These are phyloP conservation scores for Chiloscyllium plagiosum DNA, from an alignment of 2,113 vertebrate genomes.

Conservation along the genomic window DNA sequence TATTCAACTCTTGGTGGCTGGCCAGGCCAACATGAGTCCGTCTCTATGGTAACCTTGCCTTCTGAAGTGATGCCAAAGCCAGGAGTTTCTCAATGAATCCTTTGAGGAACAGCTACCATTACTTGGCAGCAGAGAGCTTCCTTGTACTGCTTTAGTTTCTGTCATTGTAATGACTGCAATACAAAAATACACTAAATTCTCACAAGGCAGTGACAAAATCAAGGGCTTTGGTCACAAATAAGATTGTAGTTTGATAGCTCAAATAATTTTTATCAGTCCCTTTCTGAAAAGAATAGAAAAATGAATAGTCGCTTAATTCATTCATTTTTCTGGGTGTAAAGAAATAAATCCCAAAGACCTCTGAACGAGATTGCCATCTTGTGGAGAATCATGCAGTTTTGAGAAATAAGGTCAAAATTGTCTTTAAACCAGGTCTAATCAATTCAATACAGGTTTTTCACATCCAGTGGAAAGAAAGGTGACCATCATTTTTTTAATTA, in stretches of 20 bases:
- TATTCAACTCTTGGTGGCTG: not conserved
- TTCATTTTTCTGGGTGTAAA: not conserved
- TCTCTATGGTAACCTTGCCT: constrained; percentile 19
- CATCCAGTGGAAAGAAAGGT: not conserved
- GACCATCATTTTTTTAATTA: not conserved
- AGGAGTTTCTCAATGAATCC: not conserved
- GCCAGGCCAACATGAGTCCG: not conserved
- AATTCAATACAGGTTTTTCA: not conserved
- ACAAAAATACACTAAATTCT: not conserved
- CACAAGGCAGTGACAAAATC: not conserved
- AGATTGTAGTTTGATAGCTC: too few relatives aligned
- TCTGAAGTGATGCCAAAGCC: not conserved
- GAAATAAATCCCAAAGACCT: not conserved
- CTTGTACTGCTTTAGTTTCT: not conserved
- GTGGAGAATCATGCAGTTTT: not conserved
- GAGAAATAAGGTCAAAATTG: not conserved
- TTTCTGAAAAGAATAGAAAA: not conserved
- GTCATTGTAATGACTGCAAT: not conserved
- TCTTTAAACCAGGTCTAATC: too few relatives aligned
- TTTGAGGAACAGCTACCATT: not conserved
- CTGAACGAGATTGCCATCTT: not conserved
- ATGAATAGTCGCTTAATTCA: not conserved
- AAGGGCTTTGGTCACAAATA: not conserved
- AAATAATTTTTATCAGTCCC: not conserved
- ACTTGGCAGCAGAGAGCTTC: not conserved